These are phyloP conservation scores for Diglossa brunneiventris DNA, from an alignment of 2,113 vertebrate genomes.

Conservation along the genomic window DNA sequence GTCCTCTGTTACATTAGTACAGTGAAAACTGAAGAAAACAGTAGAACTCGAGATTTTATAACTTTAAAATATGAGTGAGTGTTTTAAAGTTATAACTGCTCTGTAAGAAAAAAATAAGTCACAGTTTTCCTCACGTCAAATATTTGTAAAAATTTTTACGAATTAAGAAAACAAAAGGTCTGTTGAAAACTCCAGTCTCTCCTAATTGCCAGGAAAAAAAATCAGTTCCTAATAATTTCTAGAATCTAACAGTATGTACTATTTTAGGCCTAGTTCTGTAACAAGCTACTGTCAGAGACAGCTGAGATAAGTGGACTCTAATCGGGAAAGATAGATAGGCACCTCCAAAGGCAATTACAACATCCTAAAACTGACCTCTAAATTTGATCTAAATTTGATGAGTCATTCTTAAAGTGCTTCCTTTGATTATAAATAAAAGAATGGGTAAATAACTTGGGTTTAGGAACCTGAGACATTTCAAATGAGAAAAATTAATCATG, in stretches of 20 bases:
- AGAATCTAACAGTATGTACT: neutral
- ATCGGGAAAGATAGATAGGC: neutral
- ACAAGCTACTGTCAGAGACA: neutral
- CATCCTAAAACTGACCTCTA: neutral
- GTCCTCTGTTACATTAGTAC: neutral
- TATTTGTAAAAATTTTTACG: neutral
- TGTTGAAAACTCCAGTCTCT: neutral
- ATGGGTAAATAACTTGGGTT: neutral
- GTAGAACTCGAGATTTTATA: neutral
- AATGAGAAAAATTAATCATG: neutral
- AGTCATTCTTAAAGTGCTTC: neutral
- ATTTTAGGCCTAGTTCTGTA: neutral
- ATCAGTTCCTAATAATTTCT: neutral
- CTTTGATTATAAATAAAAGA: neutral
- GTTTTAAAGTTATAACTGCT: neutral
- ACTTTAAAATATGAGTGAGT: neutral
- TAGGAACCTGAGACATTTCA: neutral
- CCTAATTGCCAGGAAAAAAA: neutral
- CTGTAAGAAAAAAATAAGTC: neutral
- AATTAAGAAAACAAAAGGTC: neutral
- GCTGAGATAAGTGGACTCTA: neutral
- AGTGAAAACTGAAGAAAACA: neutral
- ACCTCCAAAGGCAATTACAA: neutral
- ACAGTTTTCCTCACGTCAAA: neutral
- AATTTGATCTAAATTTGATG: neutral